Base-by-base conservation (phyloP, 2,888 invertebrate species). In the Athrips mouffetella region DNA sequence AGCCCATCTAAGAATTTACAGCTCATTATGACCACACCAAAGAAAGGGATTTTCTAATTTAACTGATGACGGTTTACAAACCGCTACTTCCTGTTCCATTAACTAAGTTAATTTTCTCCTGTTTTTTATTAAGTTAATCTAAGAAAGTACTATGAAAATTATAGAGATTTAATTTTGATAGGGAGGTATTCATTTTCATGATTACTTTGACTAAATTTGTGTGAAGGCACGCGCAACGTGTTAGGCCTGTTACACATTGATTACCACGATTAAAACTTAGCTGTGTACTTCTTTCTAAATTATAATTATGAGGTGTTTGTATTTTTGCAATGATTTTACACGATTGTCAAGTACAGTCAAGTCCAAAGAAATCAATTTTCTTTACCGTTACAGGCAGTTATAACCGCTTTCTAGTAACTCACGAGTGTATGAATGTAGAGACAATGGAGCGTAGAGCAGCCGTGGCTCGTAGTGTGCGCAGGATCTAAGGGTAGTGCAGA, bases 121-220 rank as follows among this genome's bases (percentile, higher is more conserved):
- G 33, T 15, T 15, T 16, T 1, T 13, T 16, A 33, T 33, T 7
- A 13, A 33, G 16, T 33, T 16, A 15, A 33, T 29, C 29, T 10
- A 11, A 29, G 29, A 29, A 11, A 1, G 11, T 29, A 29, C 11
- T 16, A 16, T 13, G 3, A 33, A 8, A 27, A 44, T 10, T 16
- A 57, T 45, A 48, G 52, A 65, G 65, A 67, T 67, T 65, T 64
- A 61, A 67, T 69, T 65, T 63, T 58, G 62, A 69, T 69, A 69
- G n/a, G 52, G 57, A 6, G 52, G 54, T 54, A 63, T 58, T 63
- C 62, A 65, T 37, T 66, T 57, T 60, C 45, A 52, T 56, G 60
- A 54, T 54, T 44, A 37, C 40, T 54, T 52, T 46, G 56, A 52
- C 50, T 47, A 47, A 55, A 45, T 53, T 50, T 54, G 37, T 20